Percentiles rank a stretch among this genome's conserved stretches.
Conservation (phyloP, 2,797 vertebrate genomes). For the Gastrophryne carolinensis region DNA sequence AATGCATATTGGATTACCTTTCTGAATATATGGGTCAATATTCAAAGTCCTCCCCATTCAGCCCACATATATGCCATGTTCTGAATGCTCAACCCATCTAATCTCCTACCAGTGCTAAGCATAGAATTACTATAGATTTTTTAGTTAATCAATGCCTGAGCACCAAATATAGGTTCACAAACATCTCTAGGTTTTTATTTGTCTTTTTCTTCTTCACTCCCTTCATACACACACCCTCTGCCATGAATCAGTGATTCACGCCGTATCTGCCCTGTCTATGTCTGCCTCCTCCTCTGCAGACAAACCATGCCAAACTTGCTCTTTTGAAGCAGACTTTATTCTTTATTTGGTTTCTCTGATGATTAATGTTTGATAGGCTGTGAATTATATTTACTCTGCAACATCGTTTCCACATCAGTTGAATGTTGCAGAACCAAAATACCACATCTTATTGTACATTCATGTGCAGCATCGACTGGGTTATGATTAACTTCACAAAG, state of each 20-base stretch:
- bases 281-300: slow-evolving; percentile 6
- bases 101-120: too few relatives aligned
- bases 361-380: slow-evolving; percentile 17
- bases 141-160: too few relatives aligned
- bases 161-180: neutral
- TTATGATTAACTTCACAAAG: slow-evolving; percentile 34
- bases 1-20: too few relatives aligned
- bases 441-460: slow-evolving; percentile 35
- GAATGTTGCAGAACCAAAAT: slow-evolving; percentile 1
- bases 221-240: neutral
- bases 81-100: too few relatives aligned
- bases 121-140: too few relatives aligned
- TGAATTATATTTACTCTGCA: slow-evolving; percentile 21
- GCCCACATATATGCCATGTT: too few relatives aligned
- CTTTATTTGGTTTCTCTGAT: slow-evolving; percentile 9
- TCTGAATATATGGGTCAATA: too few relatives aligned
- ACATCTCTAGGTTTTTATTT: slow-evolving; percentile 27
- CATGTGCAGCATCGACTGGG: neutral
- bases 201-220: slow-evolving; percentile 7
- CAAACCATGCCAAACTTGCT: slow-evolving; percentile 7
- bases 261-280: slow-evolving; percentile 18
- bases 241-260: slow-evolving; percentile 19
- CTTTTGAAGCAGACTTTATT: slow-evolving; percentile 16
- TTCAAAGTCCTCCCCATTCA: too few relatives aligned
- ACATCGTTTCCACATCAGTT: slow-evolving; percentile 37